Percentiles rank a stretch among this genome's conserved stretches.
Evolutionary conservation across 2,797 vertebrate species (phyloP).

Genomic region (Phaenicophaeus curvirostris): DNA sequence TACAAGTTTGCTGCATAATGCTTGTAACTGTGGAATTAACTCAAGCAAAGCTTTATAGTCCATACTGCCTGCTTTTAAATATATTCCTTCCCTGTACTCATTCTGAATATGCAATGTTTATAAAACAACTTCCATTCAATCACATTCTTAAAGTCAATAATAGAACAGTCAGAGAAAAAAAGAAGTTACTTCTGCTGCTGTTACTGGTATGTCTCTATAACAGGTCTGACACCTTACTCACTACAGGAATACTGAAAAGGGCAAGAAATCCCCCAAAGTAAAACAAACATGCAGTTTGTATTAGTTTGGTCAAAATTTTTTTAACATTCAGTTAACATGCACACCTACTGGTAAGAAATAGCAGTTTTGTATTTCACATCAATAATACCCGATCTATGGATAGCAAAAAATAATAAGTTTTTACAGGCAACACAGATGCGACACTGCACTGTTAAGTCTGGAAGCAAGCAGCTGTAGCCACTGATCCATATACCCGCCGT

Average conservation of each 20-base stretch:
- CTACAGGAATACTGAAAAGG: neutral
- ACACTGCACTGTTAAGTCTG: rapidly evolving
- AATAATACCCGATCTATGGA: neutral
- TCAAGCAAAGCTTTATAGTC: neutral
- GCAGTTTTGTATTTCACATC: neutral
- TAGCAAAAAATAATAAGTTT: rapidly evolving
- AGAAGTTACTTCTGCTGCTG: too few relatives aligned
- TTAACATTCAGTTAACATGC: neutral
- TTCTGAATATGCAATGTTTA: neutral
- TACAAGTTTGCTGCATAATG: neutral
- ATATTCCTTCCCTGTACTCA: neutral
- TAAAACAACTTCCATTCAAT: neutral
- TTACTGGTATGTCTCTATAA: neutral
- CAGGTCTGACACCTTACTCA: neutral
- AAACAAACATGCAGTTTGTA: neutral
- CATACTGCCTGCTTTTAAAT: neutral
- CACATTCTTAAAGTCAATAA: neutral
- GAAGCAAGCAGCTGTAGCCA: rapidly evolving
- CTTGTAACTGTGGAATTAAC: neutral
- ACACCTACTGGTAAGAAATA: rapidly evolving
- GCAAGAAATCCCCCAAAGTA: neutral
- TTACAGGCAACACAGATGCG: rapidly evolving
- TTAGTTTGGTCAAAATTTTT: neutral
- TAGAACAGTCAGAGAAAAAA: neutral
- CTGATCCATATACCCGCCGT: neutral